Conservation (phyloP, 1,140 invertebrate species). For the Drosophila willistoni region DNA sequence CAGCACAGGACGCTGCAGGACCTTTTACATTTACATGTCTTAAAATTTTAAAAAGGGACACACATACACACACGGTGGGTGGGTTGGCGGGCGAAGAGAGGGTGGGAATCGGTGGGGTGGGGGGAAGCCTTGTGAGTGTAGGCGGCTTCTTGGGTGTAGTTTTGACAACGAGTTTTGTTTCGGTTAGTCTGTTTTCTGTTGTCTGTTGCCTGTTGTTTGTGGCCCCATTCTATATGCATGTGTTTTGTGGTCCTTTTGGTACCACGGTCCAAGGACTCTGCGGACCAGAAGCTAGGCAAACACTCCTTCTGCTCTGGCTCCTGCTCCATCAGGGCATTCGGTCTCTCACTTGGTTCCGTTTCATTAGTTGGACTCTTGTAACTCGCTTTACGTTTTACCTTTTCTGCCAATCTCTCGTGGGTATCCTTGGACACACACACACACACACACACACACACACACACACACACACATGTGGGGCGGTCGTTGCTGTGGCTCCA, state of each 20-base stretch:
- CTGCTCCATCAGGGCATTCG: not conserved
- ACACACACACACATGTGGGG: not conserved
- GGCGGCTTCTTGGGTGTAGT: slow-evolving; percentile 63
- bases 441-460: slow-evolving; percentile 1
- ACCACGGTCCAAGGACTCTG: slow-evolving; percentile 54
- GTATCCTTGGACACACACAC: slow-evolving; percentile 28
- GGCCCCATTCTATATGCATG: slow-evolving; percentile 52
- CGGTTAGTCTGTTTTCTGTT: slow-evolving; percentile 17
- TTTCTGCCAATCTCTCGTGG: slow-evolving; percentile 21
- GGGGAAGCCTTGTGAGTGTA: slow-evolving; percentile 66
- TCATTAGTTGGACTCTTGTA: slow-evolving; percentile 73
- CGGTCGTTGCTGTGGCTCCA: slow-evolving; percentile 43
- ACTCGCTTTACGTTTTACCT: slow-evolving; percentile 54
- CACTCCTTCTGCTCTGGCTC: not conserved
- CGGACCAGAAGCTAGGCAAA: slow-evolving; percentile 4
- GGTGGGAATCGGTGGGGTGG: slow-evolving; percentile 30
- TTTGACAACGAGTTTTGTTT: slow-evolving; percentile 73
- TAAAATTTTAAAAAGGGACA: slow-evolving; percentile 79
- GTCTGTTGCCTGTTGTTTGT: slow-evolving; percentile 22
- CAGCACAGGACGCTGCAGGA: slow-evolving; percentile 70
- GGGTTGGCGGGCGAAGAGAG: slow-evolving; percentile 37
- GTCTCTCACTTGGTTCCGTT: slow-evolving; percentile 65
- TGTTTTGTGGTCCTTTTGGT: slow-evolving; percentile 69
- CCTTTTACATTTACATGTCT: slow-evolving; percentile 82
- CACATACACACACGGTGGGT: slow-evolving; percentile 25